Percentiles rank a stretch among this genome's conserved stretches.
Conservation (phyloP, 2,113 vertebrate genomes). For the Noctilio leporinus region DNA sequence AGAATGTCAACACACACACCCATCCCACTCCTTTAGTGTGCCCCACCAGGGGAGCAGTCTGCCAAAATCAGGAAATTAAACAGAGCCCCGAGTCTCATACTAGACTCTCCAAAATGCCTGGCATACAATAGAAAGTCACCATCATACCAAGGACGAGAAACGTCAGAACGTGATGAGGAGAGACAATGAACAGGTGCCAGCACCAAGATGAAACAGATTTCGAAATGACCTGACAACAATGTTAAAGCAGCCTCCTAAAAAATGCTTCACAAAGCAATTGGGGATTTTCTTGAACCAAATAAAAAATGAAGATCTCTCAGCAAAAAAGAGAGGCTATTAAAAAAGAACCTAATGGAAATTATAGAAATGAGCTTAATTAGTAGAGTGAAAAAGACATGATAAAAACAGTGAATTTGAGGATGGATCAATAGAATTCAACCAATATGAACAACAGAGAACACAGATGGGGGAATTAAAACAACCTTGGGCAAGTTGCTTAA, state of each 20-base stretch:
- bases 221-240: background rate
- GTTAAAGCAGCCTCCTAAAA: background rate
- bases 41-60: background rate
- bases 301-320: background rate
- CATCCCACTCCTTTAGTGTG: fast-evolving
- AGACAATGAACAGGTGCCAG: background rate
- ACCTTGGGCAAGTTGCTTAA: background rate
- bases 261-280: background rate
- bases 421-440: background rate
- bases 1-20: background rate
- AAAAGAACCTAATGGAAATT: background rate
- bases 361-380: background rate
- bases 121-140: background rate
- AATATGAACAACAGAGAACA: background rate
- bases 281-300: background rate
- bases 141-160: background rate
- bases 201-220: background rate
- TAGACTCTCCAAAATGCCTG: background rate
- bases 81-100: background rate
- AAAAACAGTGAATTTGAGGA: background rate
- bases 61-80: background rate
- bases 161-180: background rate
- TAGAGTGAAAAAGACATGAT: background rate
- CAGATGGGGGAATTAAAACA: background rate
- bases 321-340: background rate